Evolutionary conservation across 2,888 invertebrate genomes (phyloP), one percentile per base, ranked within the genome.

Genomic region (Macrostomum cliftonense): DNA sequence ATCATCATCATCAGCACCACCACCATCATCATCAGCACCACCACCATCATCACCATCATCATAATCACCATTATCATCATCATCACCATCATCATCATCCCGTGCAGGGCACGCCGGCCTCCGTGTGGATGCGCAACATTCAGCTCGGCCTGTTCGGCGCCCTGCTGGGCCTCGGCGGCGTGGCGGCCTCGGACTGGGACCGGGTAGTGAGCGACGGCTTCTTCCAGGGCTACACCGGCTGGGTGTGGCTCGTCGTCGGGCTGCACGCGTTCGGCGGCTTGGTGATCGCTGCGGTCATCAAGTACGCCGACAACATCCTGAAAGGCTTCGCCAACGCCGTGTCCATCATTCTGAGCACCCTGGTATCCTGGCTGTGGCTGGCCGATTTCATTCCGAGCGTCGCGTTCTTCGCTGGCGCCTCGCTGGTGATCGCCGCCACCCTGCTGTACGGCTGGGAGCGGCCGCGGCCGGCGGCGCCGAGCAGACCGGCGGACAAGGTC

Each of bases 271-370:
- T 69, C 47, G 71, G 75, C 43, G 75, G 75, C 7, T 58, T 75
- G 17, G 61, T 73, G 12, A 72, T 75, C 38, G 73, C 75, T 2
- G 59, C 71, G n/a, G 74, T 74, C 11, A 73, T 76, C 53, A 76
- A 75, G 58, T 75, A 74, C 57, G 74, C 75, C 4, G 75, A 75
- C 58, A 76, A 76, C 57, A 75, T 75, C 54, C 58, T 75, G 42
- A 75, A 75, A 58, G 74, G 74, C 12, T 75, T 75, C 59, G 75
- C 75, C n/a, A 72, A 73, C 13, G 72, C 74, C 2, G 58, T 74
- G 37, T 73, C 74, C 12, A 75, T 75, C 48, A 63, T 76, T 37
- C 57, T 75, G 16, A 74, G 74, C 2, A 67, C 70, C 19, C 52
- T 74, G 43, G 60, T 69, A 42, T 75, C 75, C 0, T 73, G 71